Evolutionary conservation across 2,888 invertebrate genomes (phyloP).

Genomic region (Pseudoips prasinana): DNA sequence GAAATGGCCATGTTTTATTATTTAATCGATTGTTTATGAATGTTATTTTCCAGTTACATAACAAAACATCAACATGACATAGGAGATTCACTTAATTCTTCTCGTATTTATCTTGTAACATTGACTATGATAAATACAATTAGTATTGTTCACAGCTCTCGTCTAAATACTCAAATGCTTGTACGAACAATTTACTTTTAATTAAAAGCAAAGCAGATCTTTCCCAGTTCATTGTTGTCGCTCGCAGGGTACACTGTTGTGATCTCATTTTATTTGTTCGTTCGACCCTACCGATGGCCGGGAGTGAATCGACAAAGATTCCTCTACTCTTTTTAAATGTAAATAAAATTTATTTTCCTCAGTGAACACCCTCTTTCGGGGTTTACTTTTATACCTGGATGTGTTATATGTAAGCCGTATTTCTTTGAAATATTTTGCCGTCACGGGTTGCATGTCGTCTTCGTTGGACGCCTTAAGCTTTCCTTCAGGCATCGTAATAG

Average conservation of each 20-base stretch:
- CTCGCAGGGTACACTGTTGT: constrained; percentile 33
- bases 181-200: constrained; percentile 61
- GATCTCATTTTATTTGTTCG: constrained; percentile 55
- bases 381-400: constrained; percentile 3
- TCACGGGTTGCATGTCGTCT: constrained; percentile 22
- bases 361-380: constrained; percentile 27
- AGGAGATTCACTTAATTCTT: no score
- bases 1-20: no score
- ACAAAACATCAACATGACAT: no score
- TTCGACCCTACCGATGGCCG: constrained; percentile 41
- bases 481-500: constrained; percentile 13
- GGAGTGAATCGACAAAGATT: constrained; percentile 47
- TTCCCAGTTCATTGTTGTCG: constrained; percentile 51
- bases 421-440: constrained; percentile 24
- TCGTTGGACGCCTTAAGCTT: constrained; percentile 10
- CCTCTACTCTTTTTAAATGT: constrained; percentile 42
- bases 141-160: constrained; percentile 31
- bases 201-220: constrained; percentile 56
- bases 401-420: constrained; percentile 19
- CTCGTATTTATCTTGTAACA: no score
- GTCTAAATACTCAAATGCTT: constrained; percentile 32
- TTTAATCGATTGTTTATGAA: no score
- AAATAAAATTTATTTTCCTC: constrained; percentile 46
- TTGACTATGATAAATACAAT: constrained; percentile 23
- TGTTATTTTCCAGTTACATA: no score